Conservation (phyloP, 2,797 vertebrate genomes). For the Gila robusta region DNA sequence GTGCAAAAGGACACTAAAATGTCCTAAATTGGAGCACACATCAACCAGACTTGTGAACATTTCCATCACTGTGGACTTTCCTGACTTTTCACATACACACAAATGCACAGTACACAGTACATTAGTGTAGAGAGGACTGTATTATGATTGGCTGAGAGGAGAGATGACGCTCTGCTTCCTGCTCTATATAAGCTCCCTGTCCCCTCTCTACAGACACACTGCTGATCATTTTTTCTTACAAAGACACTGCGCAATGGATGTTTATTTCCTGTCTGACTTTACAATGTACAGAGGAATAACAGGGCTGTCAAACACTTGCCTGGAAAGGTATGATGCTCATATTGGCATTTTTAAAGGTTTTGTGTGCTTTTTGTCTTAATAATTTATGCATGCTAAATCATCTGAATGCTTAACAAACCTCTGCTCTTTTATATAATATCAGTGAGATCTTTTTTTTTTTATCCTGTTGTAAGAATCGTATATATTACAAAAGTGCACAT, state of each 20-base stretch:
- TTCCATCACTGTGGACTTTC: slow-evolving; percentile 18
- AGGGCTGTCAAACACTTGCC: slow-evolving; percentile 83
- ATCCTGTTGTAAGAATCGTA: not conserved
- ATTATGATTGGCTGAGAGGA: slow-evolving; percentile 70
- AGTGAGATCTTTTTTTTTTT: not conserved
- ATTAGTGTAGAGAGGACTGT: slow-evolving; percentile 12
- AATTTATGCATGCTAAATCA: not conserved
- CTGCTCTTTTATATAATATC: not conserved
- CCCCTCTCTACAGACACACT: slow-evolving; percentile 62
- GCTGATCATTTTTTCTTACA: slow-evolving; percentile 57
- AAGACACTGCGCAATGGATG: slow-evolving; percentile 60
- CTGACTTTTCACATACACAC: slow-evolving; percentile 40
- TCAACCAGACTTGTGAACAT: not conserved
- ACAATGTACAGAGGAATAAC: slow-evolving; percentile 88
- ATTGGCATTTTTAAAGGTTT: not conserved
- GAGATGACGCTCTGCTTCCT: slow-evolving; percentile 67
- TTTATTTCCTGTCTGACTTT: slow-evolving; percentile 53
- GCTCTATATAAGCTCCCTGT: slow-evolving; percentile 72
- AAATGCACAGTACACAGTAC: slow-evolving; percentile 32
- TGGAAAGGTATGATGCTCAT: slow-evolving; percentile 86
- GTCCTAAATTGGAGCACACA: not conserved
- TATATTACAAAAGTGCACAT: not conserved
- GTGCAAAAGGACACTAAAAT: not conserved
- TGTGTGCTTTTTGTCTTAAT: not conserved
- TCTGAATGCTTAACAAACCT: slow-evolving; percentile 4